Evolutionary conservation across 2,113 vertebrate genomes (phyloP).

Genomic region (Hippocampus comes): DNA sequence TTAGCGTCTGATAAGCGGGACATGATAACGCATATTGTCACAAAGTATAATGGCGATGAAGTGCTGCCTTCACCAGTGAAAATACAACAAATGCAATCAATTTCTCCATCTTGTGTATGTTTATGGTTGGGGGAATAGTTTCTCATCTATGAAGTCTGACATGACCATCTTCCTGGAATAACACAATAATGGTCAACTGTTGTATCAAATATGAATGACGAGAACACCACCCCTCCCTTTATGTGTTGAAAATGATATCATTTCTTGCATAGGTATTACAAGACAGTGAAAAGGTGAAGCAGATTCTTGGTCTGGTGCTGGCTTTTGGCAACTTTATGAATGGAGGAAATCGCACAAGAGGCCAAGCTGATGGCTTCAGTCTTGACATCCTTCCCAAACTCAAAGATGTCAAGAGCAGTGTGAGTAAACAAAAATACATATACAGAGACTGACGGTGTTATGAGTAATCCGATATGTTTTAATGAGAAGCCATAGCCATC

Average conservation of each 20-base stretch:
- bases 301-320: conserved; percentile 85
- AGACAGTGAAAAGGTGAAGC: conserved; percentile 80
- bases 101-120: neutral
- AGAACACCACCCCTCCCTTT: neutral
- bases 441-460: neutral
- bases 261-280: conserved; percentile 74
- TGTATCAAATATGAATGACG: neutral
- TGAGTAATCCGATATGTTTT: neutral
- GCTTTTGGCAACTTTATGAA: conserved; percentile 99
- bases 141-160: no score
- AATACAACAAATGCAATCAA: no score
- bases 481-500: no score
- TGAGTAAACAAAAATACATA: conserved; percentile 69
- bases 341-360: conserved; percentile 90
- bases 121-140: neutral
- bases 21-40: no score
- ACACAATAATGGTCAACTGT: neutral
- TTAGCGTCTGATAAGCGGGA: no score
- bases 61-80: no score
- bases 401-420: conserved; percentile 97
- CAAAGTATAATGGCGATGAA: no score
- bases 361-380: conserved; percentile 93
- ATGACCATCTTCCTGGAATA: no score
- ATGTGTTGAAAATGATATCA: neutral
- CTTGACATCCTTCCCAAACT: conserved; percentile 95